Evolutionary conservation across 2,113 vertebrate species (phyloP).

Genomic region (Oreochromis aureus): DNA sequence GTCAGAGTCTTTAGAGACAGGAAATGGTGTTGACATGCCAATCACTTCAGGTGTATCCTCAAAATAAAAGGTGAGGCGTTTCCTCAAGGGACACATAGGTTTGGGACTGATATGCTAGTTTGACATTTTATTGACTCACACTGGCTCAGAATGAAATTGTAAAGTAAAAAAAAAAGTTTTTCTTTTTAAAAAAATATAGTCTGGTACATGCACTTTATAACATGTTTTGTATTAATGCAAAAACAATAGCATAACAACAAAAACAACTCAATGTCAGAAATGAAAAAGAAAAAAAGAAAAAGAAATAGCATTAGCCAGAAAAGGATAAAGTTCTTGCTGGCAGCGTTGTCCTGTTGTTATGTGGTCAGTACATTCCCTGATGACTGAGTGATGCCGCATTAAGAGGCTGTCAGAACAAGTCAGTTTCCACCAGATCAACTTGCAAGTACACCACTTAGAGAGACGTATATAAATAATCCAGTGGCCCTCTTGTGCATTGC

Average conservation of each 20-base stretch:
- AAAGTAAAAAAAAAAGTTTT: not conserved
- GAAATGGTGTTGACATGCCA: slow-evolving; percentile 13
- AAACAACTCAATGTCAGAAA: not conserved
- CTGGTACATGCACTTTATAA: not conserved
- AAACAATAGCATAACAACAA: not conserved
- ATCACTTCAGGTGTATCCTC: not conserved
- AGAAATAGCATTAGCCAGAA: not conserved
- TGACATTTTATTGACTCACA: not conserved
- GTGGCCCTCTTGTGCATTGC: not conserved
- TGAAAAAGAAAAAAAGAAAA: not conserved
- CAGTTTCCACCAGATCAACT: slow-evolving; percentile 43
- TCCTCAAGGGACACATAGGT: not conserved
- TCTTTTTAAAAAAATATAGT: not conserved
- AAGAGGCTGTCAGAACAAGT: slow-evolving; percentile 49
- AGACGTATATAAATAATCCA: slow-evolving; percentile 29
- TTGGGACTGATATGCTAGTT: not conserved
- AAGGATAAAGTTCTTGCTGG: not conserved
- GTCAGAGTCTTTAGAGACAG: slow-evolving; percentile 5
- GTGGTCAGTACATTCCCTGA: slow-evolving; percentile 22
- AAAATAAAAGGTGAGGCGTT: slow-evolving; percentile 18
- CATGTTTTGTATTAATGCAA: not conserved
- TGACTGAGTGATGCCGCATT: slow-evolving; percentile 41
- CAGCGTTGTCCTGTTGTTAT: slow-evolving; percentile 9
- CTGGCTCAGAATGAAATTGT: not conserved
- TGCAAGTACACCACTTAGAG: slow-evolving; percentile 22